phyloP scores from a whole-genome alignment of 1,140 invertebrate species.

The Ylistrum balloti region DNA sequence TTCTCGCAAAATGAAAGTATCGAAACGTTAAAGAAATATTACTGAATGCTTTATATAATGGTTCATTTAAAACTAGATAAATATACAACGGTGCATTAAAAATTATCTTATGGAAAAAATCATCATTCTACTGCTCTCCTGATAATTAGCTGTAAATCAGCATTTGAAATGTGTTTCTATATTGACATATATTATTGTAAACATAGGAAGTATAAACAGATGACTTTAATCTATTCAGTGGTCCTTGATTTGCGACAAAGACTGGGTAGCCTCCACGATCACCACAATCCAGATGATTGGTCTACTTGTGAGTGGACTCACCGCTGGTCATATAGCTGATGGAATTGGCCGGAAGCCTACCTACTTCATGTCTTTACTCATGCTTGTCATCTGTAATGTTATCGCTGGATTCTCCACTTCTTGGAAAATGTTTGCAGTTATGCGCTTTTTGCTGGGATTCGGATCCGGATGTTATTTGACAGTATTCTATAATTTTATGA shows the following conservation, averaged over 20 bases:
- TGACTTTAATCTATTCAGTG: constrained; percentile 60
- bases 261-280: constrained; percentile 57
- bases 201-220: no score
- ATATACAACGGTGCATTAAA: no score
- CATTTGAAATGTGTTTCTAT: no score
- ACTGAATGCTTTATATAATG: no score
- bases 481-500: constrained; percentile 27
- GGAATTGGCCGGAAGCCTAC: constrained; percentile 62
- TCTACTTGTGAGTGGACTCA: constrained; percentile 61
- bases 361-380: constrained; percentile 51
- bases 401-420: constrained; percentile 54
- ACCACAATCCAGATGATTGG: constrained; percentile 70
- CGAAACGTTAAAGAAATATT: no score
- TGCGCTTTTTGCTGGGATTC: constrained; percentile 66
- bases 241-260: constrained; percentile 66
- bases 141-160: no score
- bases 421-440: constrained; percentile 67
- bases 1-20: no score
- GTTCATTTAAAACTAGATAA: no score
- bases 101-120: no score
- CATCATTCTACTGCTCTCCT: no score
- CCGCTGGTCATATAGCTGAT: constrained; percentile 64
- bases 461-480: background rate
- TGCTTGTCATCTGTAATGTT: constrained; percentile 55
- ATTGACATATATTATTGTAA: no score